These are phyloP conservation scores for Potamarius usumacintae DNA, from an alignment of 2,113 vertebrate genomes.

Conservation along the genomic window DNA sequence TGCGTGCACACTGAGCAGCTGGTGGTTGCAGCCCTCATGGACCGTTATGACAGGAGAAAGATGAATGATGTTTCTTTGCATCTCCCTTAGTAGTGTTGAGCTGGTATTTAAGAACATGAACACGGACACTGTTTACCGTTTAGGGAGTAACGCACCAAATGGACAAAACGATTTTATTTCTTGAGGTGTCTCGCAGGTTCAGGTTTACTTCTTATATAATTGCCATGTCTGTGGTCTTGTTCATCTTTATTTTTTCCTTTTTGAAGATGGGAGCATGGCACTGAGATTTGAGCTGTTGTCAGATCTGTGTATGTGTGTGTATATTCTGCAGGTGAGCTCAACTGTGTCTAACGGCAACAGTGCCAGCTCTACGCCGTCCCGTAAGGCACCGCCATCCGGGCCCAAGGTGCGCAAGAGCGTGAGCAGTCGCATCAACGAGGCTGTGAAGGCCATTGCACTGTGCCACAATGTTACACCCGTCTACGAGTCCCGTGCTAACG, in stretches of 20 bases:
- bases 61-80: conserved; percentile 38
- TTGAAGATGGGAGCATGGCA: background rate
- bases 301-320: background rate
- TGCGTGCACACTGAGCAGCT: conserved; percentile 50
- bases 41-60: conserved; percentile 38
- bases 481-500: conserved; percentile 77
- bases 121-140: background rate
- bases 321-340: conserved; percentile 61
- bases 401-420: conserved; percentile 94
- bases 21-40: conserved; percentile 24
- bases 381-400: conserved; percentile 72
- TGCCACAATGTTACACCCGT: conserved; percentile 98
- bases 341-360: conserved; percentile 66
- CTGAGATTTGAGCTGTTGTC: background rate
- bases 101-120: conserved; percentile 22
- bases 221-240: background rate
- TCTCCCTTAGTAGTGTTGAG: conserved; percentile 10
- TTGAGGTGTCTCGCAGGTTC: background rate
- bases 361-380: conserved; percentile 67
- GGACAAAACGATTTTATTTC: background rate
- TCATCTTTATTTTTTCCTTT: background rate
- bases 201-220: background rate
- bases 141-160: background rate
- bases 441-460: conserved; percentile 91
- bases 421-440: conserved; percentile 89